These are phyloP conservation scores for Melinopterus prodromus DNA, from an alignment of 2,888 invertebrate genomes.

Conservation along the genomic window DNA sequence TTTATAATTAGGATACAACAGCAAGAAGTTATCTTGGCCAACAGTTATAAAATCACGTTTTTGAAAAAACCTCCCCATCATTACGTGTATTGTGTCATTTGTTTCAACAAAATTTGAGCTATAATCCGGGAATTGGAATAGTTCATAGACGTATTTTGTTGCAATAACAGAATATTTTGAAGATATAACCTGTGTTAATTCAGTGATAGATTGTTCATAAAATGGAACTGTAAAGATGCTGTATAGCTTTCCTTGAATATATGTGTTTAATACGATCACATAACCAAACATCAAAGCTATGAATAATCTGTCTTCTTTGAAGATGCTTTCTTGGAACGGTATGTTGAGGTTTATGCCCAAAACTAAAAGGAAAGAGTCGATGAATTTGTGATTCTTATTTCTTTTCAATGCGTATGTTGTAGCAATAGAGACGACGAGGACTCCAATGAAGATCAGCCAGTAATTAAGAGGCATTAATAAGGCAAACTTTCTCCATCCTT, in stretches of 20 bases:
- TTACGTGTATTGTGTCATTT: background rate
- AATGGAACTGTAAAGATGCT: conserved; percentile 8
- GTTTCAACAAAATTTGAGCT: background rate
- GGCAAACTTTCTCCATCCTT: conserved; percentile 12
- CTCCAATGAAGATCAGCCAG: background rate
- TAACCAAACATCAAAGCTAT: background rate
- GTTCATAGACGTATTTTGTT: background rate
- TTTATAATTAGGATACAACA: background rate
- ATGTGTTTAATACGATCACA: background rate
- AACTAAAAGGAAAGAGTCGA: background rate
- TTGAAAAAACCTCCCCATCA: conserved; percentile 9
- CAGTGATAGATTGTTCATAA: conserved; percentile 6
- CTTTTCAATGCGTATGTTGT: background rate
- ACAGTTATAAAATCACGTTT: conserved; percentile 7
- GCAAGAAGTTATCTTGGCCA: conserved; percentile 4
- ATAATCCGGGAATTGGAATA: background rate
- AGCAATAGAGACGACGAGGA: background rate
- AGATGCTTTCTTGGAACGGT: background rate
- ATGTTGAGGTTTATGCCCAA: background rate
- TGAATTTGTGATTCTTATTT: background rate
- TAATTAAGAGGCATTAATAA: background rate
- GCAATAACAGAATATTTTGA: conserved; percentile 5
- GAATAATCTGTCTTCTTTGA: background rate
- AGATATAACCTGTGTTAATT: background rate
- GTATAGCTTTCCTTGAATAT: background rate